phyloP scores from a whole-genome alignment of 2,888 invertebrate genomes.

The Drosophila borborema region DNA sequence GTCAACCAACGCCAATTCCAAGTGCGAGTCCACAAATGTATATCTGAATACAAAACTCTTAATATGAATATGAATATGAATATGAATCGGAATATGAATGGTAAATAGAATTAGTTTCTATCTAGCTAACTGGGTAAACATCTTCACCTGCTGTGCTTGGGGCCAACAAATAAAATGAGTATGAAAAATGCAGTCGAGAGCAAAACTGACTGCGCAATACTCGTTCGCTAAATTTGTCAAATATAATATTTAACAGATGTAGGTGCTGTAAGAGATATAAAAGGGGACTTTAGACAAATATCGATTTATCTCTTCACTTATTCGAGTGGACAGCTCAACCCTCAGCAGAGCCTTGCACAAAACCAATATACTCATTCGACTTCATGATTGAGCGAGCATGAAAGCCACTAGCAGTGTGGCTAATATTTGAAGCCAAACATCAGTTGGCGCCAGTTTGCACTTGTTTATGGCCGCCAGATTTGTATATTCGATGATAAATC shows the following conservation, averaged over 20 bases:
- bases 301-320: too few relatives aligned
- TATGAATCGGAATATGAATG: slow-evolving; percentile 26
- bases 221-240: not conserved
- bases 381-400: not conserved
- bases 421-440: slow-evolving; percentile 44
- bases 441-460: slow-evolving; percentile 51
- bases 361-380: not conserved
- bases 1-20: slow-evolving; percentile 49
- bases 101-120: slow-evolving; percentile 38
- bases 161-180: slow-evolving; percentile 8
- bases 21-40: slow-evolving; percentile 43
- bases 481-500: slow-evolving; percentile 62
- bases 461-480: slow-evolving; percentile 66
- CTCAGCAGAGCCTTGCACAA: too few relatives aligned
- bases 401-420: slow-evolving; percentile 26
- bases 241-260: not conserved
- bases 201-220: not conserved
- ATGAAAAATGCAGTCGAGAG: not conserved
- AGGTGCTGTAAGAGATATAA: not conserved
- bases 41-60: slow-evolving; percentile 10
- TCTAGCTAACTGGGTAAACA: slow-evolving; percentile 62
- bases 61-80: slow-evolving; percentile 29
- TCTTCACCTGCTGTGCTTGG: slow-evolving; percentile 71
- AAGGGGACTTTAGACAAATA: not conserved
- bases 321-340: too few relatives aligned